Evolutionary conservation across 2,888 invertebrate species (phyloP), one percentile per base, ranked within the genome.

Genomic region (Pardosa pseudoannulata): DNA sequence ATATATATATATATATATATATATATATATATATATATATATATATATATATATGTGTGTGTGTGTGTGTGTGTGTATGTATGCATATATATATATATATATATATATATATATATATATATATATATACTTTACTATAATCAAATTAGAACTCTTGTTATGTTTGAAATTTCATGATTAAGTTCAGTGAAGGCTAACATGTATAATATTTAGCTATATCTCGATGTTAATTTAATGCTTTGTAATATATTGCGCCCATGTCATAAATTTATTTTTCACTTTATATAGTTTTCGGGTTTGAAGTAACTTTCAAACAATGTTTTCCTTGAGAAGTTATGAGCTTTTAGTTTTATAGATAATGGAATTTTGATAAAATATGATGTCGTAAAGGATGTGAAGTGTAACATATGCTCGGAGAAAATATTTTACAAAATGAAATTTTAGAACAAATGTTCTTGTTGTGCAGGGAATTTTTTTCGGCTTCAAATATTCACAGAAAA

Each of bases 311-410:
- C 9, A 46, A 46, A 46, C 46, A 46, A 46, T 46, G 46, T 46
- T 46, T 46, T 46, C 46, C 16, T 46, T 46, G 46, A 46, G 2
- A 46, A 46, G 46, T 46, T 46, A 46, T 46, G 46, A 16, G 11
- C 46, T 46, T 46, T 46, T 46, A 46, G 46, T 46, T 46, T 46
- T 46, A 46, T 46, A 46, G 46, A 16, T 46, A 46, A 46, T 46
- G 46, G 46, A 46, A 46, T 13, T 46, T 46, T 46, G 46, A 46
- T 46, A 46, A 46, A 46, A 46, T 46, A 46, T 46, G 46, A 46
- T 46, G 46, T 16, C 7, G 46, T 46, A 46, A 16, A 16, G 46
- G 7, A 46, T 46, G 46, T 46, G 46, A 46, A 46, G 11, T 46
- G 46, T 16, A 46, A 46, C 46, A 13, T 46, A 6, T 46, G 46